Conservation (phyloP, 1,140 invertebrate species). For the Drosophila triauraria region DNA sequence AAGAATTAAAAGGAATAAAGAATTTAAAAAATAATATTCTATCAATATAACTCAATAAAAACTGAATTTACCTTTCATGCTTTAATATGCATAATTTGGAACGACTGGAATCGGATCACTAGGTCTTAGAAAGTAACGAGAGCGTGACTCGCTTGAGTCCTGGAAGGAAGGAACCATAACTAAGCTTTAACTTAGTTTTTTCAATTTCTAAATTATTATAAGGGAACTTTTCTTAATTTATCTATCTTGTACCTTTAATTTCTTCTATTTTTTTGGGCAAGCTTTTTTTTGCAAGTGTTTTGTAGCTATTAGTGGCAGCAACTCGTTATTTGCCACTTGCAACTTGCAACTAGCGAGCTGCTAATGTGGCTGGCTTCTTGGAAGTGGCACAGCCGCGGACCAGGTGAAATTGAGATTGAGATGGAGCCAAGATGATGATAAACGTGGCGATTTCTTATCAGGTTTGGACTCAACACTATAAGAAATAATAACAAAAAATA, state of each 20-base stretch:
- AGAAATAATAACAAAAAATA: background rate
- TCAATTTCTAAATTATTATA: no score
- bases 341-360: slow-evolving; percentile 38
- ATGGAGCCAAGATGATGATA: slow-evolving; percentile 14
- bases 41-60: no score
- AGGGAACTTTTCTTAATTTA: background rate
- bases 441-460: slow-evolving; percentile 34
- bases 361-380: slow-evolving; percentile 15
- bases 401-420: slow-evolving; percentile 22
- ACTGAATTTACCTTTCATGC: background rate
- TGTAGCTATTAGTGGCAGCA: slow-evolving; percentile 1
- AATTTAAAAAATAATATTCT: no score
- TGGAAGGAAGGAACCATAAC: no score
- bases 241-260: background rate
- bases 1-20: no score
- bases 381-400: slow-evolving; percentile 29
- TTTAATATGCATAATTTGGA: background rate
- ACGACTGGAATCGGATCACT: background rate
- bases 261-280: accelerated
- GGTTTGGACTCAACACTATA: slow-evolving; percentile 6
- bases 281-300: background rate
- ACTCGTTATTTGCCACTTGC: slow-evolving; percentile 11
- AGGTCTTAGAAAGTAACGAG: background rate
- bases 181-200: no score
- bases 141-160: no score